Evolutionary conservation across 2,797 vertebrate species (phyloP).

Genomic region (Rhincodon typus): DNA sequence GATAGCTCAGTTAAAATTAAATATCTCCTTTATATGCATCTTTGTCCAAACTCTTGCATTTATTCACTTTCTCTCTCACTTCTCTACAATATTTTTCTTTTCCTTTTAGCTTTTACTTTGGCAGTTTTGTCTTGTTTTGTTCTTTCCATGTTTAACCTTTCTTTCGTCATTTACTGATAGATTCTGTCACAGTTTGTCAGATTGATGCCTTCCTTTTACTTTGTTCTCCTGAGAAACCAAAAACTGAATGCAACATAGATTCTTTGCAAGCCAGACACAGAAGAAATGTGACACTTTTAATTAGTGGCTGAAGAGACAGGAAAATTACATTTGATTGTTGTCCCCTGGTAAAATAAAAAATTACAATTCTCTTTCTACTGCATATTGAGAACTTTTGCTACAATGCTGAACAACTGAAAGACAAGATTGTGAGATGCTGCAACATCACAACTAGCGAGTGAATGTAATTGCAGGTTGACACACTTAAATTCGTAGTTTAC

Average conservation of each 20-base stretch:
- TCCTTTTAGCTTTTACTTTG: not conserved
- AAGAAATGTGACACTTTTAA: not conserved
- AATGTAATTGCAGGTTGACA: not conserved
- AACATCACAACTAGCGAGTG: not conserved
- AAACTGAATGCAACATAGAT: not conserved
- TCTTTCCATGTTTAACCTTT: not conserved
- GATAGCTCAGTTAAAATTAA: not conserved
- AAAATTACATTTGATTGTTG: constrained; percentile 1
- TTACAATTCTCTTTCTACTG: not conserved
- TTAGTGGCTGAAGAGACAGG: not conserved
- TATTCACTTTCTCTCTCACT: not conserved
- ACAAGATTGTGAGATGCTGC: not conserved
- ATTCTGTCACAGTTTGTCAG: not conserved
- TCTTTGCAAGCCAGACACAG: not conserved
- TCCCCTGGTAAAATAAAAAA: not conserved
- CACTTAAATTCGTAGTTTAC: not conserved
- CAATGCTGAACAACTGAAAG: not conserved
- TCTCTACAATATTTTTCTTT: not conserved
- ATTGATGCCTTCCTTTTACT: not conserved
- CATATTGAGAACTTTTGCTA: not conserved
- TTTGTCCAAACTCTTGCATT: not conserved
- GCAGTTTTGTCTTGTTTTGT: not conserved
- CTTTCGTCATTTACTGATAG: not conserved
- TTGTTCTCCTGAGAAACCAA: not conserved
- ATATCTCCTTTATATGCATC: not conserved